A percentile compares a stretch with the other conserved stretches of the same genome.
These are phyloP conservation scores for Anoura caudifer DNA, from an alignment of 2,113 vertebrate species.

Conservation along the genomic window DNA sequence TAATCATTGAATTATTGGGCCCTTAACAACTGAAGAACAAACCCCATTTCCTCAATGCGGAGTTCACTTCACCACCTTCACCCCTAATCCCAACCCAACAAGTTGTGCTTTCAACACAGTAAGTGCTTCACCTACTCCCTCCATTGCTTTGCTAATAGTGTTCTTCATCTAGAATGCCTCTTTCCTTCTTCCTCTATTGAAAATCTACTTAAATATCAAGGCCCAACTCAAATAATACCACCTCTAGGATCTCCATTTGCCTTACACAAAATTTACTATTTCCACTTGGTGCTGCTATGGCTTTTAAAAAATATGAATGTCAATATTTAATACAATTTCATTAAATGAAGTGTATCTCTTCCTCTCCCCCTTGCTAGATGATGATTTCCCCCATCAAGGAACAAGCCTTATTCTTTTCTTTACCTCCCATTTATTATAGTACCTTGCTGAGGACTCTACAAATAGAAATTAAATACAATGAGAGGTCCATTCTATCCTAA, in stretches of 20 bases:
- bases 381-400: neutral
- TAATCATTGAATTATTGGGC: neutral
- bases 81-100: neutral
- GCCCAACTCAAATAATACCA: neutral
- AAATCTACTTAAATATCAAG: neutral
- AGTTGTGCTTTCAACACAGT: neutral
- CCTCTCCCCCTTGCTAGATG: neutral
- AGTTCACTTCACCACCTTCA: neutral
- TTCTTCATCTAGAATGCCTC: neutral
- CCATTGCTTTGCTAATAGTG: neutral
- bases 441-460: neutral
- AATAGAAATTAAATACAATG: constrained; percentile 3
- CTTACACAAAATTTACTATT: neutral
- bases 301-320: neutral
- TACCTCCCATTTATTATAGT: neutral
- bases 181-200: neutral
- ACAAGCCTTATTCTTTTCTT: neutral
- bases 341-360: neutral
- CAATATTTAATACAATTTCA: neutral
- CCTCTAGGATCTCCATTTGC: neutral
- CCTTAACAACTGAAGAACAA: neutral
- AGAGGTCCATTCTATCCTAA: neutral
- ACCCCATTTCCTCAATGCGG: neutral
- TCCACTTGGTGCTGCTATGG: neutral
- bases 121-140: too few species aligned